Percentiles rank a stretch among this genome's conserved stretches.
Conservation (phyloP, 2,113 vertebrate genomes). For the Paramisgurnus dabryanus region DNA sequence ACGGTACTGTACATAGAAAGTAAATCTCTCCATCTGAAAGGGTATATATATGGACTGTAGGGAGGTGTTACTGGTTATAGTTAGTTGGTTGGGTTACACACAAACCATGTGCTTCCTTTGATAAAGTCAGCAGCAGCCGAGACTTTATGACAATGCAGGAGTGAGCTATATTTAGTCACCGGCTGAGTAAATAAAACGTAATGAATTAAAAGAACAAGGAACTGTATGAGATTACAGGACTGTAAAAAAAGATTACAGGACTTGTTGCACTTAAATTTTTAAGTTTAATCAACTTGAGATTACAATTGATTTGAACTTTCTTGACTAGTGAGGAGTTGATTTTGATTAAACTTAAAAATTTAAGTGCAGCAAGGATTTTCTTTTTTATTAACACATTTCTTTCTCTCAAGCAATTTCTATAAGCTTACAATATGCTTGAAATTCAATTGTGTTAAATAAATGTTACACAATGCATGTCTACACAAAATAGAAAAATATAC, state of each 20-base stretch:
- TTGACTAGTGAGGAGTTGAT: too few species aligned
- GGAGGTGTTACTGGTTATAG: too few species aligned
- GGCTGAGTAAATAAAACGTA: constrained; percentile 66
- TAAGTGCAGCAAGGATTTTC: too few species aligned
- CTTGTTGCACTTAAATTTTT: too few species aligned
- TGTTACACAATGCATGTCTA: too few species aligned
- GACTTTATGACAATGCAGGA: constrained; percentile 72
- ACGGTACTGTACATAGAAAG: background rate
- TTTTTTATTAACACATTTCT: background rate
- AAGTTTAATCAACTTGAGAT: too few species aligned
- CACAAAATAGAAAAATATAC: too few species aligned
- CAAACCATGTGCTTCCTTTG: constrained; percentile 77
- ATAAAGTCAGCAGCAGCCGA: constrained; percentile 72
- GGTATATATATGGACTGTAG: too few species aligned
- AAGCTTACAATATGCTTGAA: background rate
- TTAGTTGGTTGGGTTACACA: constrained; percentile 49
- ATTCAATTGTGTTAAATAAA: too few species aligned
- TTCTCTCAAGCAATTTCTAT: background rate
- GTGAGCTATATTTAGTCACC: constrained; percentile 70
- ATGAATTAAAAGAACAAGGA: constrained; percentile 36
- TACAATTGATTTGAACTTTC: too few species aligned
- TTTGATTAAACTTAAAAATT: too few species aligned
- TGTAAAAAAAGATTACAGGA: too few species aligned
- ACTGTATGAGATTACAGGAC: background rate
- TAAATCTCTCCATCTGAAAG: background rate